Percentiles rank a stretch among this genome's conserved stretches.
These are phyloP conservation scores for Gorsachius magnificus DNA, from an alignment of 2,797 vertebrate species.

Conservation along the genomic window DNA sequence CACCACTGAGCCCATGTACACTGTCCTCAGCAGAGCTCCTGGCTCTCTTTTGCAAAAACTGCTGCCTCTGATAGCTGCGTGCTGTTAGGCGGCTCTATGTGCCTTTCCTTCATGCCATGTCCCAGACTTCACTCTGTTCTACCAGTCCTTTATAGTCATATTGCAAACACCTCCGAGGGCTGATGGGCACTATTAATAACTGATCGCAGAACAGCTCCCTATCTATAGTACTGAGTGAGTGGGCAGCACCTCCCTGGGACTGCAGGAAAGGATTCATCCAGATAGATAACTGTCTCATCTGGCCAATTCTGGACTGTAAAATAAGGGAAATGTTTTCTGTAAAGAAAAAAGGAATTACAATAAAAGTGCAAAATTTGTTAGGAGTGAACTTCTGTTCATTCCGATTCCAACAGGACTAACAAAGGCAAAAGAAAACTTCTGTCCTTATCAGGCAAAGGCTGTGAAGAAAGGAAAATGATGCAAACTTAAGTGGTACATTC, in stretches of 20 bases:
- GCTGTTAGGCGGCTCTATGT: background rate
- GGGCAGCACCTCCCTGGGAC: background rate
- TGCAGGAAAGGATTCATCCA: background rate
- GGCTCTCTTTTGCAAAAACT: background rate
- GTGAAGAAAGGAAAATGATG: background rate
- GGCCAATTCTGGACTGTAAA: background rate
- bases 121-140: background rate
- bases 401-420: background rate
- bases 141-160: background rate
- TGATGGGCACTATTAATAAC: background rate
- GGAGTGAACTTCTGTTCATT: background rate
- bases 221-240: background rate
- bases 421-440: background rate
- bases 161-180: background rate
- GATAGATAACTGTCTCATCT: background rate
- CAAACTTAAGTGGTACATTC: background rate
- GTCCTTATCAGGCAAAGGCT: background rate
- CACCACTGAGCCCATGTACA: rapidly evolving
- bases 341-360: background rate
- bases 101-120: background rate
- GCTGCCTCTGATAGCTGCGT: background rate
- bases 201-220: background rate
- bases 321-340: background rate
- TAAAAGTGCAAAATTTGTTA: background rate
- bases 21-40: background rate